These are phyloP conservation scores for Unio pictorum DNA, from an alignment of 2,888 invertebrate genomes.

Conservation along the genomic window DNA sequence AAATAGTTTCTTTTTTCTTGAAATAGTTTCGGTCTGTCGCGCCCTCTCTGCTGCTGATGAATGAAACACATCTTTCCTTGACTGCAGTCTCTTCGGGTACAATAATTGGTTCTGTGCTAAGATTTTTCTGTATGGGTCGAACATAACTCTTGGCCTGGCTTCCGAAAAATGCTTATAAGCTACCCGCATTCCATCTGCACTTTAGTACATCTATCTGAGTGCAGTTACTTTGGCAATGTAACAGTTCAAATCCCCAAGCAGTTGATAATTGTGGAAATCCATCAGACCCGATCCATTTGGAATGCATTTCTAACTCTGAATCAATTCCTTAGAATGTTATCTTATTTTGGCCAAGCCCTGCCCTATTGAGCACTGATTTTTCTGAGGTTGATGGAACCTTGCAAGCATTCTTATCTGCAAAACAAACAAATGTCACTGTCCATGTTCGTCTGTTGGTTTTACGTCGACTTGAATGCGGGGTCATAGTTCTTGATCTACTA, in stretches of 20 bases:
- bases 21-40: too few species aligned
- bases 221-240: too few species aligned
- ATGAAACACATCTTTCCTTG: slow-evolving; percentile 10
- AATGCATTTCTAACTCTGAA: background rate
- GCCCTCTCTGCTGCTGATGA: too few species aligned
- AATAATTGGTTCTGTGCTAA: background rate
- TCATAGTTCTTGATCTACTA: too few species aligned
- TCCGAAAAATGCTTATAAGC: slow-evolving; percentile 13
- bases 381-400: too few species aligned
- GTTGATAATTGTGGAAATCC: slow-evolving; percentile 12
- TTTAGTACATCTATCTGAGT: slow-evolving; percentile 8
- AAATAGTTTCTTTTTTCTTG: too few species aligned
- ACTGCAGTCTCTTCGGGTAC: background rate
- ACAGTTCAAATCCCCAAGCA: slow-evolving; percentile 22
- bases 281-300: background rate
- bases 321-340: background rate
- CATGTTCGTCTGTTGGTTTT: too few species aligned
- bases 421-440: too few species aligned
- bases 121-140: slow-evolving; percentile 17
- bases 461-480: too few species aligned
- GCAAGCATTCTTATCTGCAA: too few species aligned
- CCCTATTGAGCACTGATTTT: too few species aligned
- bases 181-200: slow-evolving; percentile 12
- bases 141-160: slow-evolving; percentile 18
- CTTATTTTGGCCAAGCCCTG: too few species aligned